Conservation (phyloP, 1,140 invertebrate genomes). For the Dendroctonus ponderosae region DNA sequence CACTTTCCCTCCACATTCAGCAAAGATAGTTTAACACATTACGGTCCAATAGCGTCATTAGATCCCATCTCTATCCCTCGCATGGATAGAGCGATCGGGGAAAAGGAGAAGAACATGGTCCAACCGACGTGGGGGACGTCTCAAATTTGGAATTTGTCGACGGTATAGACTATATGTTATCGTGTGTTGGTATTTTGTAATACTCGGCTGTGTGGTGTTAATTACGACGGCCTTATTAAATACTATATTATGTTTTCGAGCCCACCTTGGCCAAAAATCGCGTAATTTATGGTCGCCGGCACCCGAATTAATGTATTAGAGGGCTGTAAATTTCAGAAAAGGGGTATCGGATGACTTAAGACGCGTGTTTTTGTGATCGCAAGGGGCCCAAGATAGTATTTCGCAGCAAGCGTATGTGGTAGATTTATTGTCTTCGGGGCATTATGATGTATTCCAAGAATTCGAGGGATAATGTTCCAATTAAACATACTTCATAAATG, state of each 20-base stretch:
- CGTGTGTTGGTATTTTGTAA: constrained; percentile 48
- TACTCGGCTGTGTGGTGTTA: constrained; percentile 45
- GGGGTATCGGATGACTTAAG: constrained; percentile 29
- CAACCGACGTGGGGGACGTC: constrained; percentile 6
- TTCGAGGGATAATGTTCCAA: too few relatives aligned
- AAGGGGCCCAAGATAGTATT: background rate
- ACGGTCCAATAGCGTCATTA: constrained; percentile 1
- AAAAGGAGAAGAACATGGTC: constrained; percentile 17
- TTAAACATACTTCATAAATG: too few relatives aligned
- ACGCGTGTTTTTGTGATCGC: constrained; percentile 19
- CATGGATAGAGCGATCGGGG: background rate
- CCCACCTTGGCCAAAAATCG: constrained; percentile 47
- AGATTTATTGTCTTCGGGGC: background rate
- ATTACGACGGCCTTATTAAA: constrained; percentile 49
- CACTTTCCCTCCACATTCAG: constrained; percentile 37
- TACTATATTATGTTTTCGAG: constrained; percentile 50
- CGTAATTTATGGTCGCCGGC: constrained; percentile 41
- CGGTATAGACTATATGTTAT: constrained; percentile 42
- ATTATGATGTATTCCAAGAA: too few relatives aligned
- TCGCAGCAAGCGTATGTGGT: background rate
- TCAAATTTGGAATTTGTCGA: constrained; percentile 13
- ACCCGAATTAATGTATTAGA: constrained; percentile 18
- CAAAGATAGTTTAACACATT: constrained; percentile 28
- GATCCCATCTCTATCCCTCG: constrained; percentile 15
- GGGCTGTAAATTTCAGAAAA: constrained; percentile 24